Conservation (phyloP, 2,888 invertebrate species). For the Temnothorax ravouxi region DNA sequence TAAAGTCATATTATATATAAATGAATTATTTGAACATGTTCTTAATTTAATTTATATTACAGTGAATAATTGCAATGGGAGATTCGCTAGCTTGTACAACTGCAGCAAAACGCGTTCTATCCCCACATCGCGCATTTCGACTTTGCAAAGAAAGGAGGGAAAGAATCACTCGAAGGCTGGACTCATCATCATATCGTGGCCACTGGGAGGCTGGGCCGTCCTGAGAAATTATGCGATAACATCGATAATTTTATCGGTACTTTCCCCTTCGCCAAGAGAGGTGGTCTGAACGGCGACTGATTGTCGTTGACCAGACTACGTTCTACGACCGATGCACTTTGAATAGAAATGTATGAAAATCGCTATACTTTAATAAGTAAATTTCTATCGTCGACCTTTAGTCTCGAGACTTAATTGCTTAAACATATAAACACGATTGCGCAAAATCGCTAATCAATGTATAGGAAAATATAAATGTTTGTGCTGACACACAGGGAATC, state of each 20-base stretch:
- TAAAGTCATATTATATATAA: neutral
- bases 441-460: neutral
- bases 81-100: conserved; percentile 2
- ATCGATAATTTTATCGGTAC: conserved; percentile 66
- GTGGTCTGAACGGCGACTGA: conserved; percentile 57
- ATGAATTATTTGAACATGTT: neutral
- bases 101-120: neutral
- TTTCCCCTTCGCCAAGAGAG: conserved; percentile 63
- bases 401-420: neutral
- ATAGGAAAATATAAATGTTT: conserved; percentile 13
- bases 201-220: conserved; percentile 67
- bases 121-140: conserved; percentile 25
- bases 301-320: conserved; percentile 33
- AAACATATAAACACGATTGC: neutral
- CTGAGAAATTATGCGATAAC: conserved; percentile 71
- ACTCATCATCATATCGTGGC: conserved; percentile 70
- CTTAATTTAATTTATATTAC: neutral
- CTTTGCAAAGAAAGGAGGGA: conserved; percentile 45
- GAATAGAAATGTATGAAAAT: neutral
- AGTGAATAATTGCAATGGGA: conserved; percentile 10
- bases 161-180: conserved; percentile 45
- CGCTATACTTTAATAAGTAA: neutral
- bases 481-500: conserved; percentile 67
- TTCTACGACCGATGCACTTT: neutral
- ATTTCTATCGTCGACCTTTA: neutral